Evolutionary conservation across 1,140 invertebrate genomes (phyloP).

Genomic region (Drosophila mayri): DNA sequence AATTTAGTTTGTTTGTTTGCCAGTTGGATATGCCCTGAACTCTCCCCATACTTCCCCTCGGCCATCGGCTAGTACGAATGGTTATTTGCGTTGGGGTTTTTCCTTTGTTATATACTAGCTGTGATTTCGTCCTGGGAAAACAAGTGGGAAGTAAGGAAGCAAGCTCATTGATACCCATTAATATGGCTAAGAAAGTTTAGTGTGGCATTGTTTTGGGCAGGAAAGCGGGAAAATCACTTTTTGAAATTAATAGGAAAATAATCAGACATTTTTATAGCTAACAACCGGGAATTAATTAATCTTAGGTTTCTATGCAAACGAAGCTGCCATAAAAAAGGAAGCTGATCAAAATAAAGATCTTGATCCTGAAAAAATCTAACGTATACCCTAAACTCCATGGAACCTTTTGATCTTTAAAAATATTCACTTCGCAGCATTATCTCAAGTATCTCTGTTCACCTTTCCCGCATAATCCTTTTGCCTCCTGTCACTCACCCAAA

Average conservation of each 20-base stretch:
- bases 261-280: too few species aligned
- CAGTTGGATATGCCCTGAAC: constrained; percentile 67
- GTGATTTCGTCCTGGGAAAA: constrained; percentile 31
- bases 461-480: constrained; percentile 33
- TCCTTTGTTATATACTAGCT: constrained; percentile 53
- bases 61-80: constrained; percentile 37
- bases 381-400: neutral
- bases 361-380: neutral
- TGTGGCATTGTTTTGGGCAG: neutral
- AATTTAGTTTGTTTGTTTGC: constrained; percentile 83
- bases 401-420: neutral
- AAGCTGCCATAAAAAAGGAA: neutral
- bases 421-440: neutral
- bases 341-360: neutral
- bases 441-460: neutral
- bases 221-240: neutral
- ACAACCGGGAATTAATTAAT: too few species aligned
- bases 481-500: constrained; percentile 9
- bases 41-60: constrained; percentile 10
- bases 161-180: constrained; percentile 28
- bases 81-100: constrained; percentile 37
- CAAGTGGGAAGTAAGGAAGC: constrained; percentile 14
- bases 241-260: too few species aligned
- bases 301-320: neutral
- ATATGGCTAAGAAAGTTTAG: neutral